Evolutionary conservation across 2,888 invertebrate genomes (phyloP), one percentile per base, ranked within the genome.

Genomic region (Celastrina argiolus): DNA sequence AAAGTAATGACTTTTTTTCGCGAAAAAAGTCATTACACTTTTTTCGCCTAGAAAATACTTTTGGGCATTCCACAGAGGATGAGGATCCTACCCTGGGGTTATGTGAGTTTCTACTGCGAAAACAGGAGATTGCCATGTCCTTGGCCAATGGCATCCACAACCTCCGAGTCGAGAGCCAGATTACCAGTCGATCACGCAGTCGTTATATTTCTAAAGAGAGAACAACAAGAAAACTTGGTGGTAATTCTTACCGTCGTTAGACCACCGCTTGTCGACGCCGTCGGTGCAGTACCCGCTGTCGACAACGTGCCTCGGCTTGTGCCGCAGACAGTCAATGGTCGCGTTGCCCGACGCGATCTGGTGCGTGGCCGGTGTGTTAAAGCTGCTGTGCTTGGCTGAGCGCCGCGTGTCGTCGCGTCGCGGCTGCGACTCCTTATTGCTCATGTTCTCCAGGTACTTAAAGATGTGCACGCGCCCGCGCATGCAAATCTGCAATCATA

Each of bases 401-500:
- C 84, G 84, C 83, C 86, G 82, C 79, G 85, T 89, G 75, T 88
- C 92, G 81, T 87, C 81, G 77, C 90, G 85, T 87, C 88, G 83
- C 74, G 87, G 88, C 69, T 87, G 76, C 71, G 84, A 84, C 77
- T 91, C 93, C 85, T 95, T 96, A 79, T 94, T 94, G 63, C 97
- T 96, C 90, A 97, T 96, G 79, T 95, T 95, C 84, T 98, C 97
- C 74, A 98, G 92, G 89, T 96, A 98, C 85, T 98, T 98, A 92
- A 98, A 98, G 77, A 98, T 97, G 87, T 98, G 98, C 80, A 97
- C 96, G 80, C 97, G 94, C 75, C 98, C 98, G 83, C 97, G 94
- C 88, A 95, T 95, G 90, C 98, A 98, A 74, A 97, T 92, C 97
- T 97, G 85, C 6, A 91, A 80, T 7, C 36, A 34, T 34, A 26